phyloP scores from a whole-genome alignment of 2,888 invertebrate species.

The Octonoba sinensis region DNA sequence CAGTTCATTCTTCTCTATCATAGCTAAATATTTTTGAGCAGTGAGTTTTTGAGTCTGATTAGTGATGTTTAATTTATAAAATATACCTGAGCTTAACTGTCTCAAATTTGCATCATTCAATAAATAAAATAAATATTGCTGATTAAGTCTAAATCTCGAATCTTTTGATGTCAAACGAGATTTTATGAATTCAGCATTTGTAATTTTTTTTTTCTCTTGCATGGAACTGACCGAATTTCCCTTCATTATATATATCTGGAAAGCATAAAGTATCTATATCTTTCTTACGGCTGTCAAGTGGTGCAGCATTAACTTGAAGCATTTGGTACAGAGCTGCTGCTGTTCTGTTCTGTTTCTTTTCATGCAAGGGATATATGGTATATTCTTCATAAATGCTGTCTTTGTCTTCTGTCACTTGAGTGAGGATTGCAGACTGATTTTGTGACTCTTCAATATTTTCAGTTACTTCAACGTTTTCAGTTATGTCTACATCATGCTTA shows the following conservation, averaged over 20 bases:
- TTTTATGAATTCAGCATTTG: slow-evolving; percentile 14
- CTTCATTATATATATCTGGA: slow-evolving; percentile 13
- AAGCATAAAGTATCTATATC: slow-evolving; percentile 18
- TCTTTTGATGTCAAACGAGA: not conserved
- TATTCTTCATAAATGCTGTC: not conserved
- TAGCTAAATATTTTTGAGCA: slow-evolving; percentile 7
- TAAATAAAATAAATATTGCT: slow-evolving; percentile 11
- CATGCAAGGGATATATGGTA: not conserved
- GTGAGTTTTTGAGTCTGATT: slow-evolving; percentile 3
- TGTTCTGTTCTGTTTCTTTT: not conserved
- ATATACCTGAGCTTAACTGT: slow-evolving; percentile 17
- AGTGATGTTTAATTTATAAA: slow-evolving; percentile 16
- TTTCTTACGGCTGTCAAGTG: not conserved
- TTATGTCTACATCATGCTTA: too few species aligned
- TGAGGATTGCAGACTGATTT: not conserved
- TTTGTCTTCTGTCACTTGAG: not conserved
- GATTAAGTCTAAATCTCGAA: not conserved
- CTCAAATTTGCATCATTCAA: slow-evolving; percentile 15
- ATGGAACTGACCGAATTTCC: slow-evolving; percentile 9
- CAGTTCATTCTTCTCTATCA: slow-evolving; percentile 9
- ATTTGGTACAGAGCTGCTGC: not conserved
- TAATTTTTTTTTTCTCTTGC: not conserved
- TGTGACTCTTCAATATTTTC: too few species aligned
- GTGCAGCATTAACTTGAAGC: slow-evolving; percentile 5
- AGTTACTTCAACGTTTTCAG: too few species aligned